phyloP scores from a whole-genome alignment of 2,888 invertebrate genomes.

The Callyntrura sp. region DNA sequence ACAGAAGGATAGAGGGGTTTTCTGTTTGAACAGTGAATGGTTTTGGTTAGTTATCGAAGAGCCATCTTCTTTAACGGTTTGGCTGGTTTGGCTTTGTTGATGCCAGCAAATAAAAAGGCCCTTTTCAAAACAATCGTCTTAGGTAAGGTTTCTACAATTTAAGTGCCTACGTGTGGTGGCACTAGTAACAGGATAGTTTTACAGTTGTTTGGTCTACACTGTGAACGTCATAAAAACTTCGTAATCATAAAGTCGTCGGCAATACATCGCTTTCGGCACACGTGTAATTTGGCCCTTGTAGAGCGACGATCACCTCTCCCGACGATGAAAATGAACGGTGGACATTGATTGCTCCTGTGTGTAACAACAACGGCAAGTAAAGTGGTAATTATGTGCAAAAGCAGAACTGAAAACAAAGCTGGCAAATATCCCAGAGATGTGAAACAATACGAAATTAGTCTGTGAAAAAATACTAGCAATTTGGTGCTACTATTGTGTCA shows the following conservation, averaged over 20 bases:
- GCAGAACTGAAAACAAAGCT: background rate
- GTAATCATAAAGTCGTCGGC: background rate
- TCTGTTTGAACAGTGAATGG: background rate
- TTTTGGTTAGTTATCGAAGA: conserved; percentile 53
- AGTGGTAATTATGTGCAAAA: background rate
- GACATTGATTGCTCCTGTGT: background rate
- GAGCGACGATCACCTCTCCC: too few species aligned
- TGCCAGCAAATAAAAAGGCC: background rate
- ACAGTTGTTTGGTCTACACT: background rate
- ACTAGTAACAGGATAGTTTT: background rate
- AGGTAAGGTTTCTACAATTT: background rate
- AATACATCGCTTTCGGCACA: background rate
- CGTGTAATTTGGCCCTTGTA: background rate
- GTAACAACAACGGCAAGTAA: background rate
- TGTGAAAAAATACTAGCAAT: background rate
- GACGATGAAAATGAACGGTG: background rate
- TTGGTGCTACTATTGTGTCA: background rate
- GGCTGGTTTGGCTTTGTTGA: background rate
- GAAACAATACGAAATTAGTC: background rate
- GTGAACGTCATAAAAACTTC: background rate
- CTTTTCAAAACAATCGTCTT: background rate
- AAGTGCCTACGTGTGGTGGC: background rate
- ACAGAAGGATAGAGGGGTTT: background rate
- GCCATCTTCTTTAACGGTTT: conserved; percentile 55
- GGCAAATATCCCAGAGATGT: conserved; percentile 15